Conservation (phyloP, 1,140 invertebrate genomes). For the Bombus balteatus region DNA sequence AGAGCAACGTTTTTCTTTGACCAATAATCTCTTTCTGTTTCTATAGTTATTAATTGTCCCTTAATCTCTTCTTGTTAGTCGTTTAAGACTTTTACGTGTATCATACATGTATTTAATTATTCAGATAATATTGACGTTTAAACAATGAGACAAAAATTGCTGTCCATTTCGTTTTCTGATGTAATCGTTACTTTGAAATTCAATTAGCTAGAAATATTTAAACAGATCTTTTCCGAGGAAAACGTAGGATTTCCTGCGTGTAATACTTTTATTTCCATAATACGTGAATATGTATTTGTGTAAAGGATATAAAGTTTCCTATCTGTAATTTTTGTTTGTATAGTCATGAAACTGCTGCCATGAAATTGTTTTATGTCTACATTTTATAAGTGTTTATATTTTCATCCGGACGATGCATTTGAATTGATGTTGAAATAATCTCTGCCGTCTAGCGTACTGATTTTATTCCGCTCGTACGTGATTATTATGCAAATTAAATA, state of each 20-base stretch:
- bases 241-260: not conserved
- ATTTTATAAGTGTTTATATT: not conserved
- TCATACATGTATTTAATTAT: not conserved
- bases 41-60: not conserved
- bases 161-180: too few relatives aligned
- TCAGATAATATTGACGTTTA: not conserved
- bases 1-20: too few relatives aligned
- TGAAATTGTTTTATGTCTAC: not conserved
- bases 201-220: not conserved
- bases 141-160: too few relatives aligned
- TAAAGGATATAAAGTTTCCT: too few relatives aligned
- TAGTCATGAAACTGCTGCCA: not conserved
- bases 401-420: not conserved
- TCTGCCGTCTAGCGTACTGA: not conserved
- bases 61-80: not conserved
- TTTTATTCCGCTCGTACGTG: not conserved
- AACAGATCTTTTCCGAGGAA: not conserved
- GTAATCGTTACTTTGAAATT: not conserved
- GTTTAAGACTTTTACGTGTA: not conserved
- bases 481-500: not conserved
- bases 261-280: too few relatives aligned
- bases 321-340: too few relatives aligned
- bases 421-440: not conserved
- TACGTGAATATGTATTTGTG: too few relatives aligned
- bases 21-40: too few relatives aligned